Base-by-base conservation (phyloP, 2,113 vertebrate species). In the Psittacula cyanocephala region DNA sequence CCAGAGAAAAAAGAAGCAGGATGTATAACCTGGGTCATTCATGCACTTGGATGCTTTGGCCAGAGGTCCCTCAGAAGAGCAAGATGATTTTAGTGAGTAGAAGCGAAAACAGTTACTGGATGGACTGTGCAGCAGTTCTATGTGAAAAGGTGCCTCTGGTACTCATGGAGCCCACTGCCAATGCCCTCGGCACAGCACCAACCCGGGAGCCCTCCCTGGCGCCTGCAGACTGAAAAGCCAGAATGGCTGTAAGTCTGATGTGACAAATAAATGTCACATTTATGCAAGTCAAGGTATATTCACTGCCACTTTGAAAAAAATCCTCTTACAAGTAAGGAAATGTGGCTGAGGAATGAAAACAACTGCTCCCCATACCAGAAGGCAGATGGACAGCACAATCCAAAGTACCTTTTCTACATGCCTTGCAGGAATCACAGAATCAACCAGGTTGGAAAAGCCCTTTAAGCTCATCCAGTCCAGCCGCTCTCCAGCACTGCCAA, bases 141-240 rank as follows among this genome's bases (percentile, higher is more conserved):
- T 15, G 28, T 52, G 37, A 46, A 85, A 69, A 85, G 41, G 37
- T 7, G 27, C 24, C 62, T 43, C 27, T 2, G 3, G 43, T 1
- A 9, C 55, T 12, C 3, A 4, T 19, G 33, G 37, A 39, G 14
- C 37, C 29, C 2, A 0, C 53, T 39, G 53, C 17, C 55, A 57
- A n/a, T 7, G 2, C 39, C 47, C 77, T 43, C 2, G 2, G 33
- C 69, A 63, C 1, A 0, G 37, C 4, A 2, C 80, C 1, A 6
- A 31, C 35, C 25, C 1, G 0, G 31, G 1, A 0, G 24, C 65
- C 60, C 35, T 65, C 52, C 50, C 35, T 52, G 16, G 15, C 25
- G 11, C 41, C 37, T 2, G 1, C 52, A 28, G 39, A 18, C 35
- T 13, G 49, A 33, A 50, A 70, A 25, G 16, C 9, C 55, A 68